Evolutionary conservation across 2,888 invertebrate genomes (phyloP), one percentile per base, ranked within the genome.

Genomic region (Tetranychus truncatus): DNA sequence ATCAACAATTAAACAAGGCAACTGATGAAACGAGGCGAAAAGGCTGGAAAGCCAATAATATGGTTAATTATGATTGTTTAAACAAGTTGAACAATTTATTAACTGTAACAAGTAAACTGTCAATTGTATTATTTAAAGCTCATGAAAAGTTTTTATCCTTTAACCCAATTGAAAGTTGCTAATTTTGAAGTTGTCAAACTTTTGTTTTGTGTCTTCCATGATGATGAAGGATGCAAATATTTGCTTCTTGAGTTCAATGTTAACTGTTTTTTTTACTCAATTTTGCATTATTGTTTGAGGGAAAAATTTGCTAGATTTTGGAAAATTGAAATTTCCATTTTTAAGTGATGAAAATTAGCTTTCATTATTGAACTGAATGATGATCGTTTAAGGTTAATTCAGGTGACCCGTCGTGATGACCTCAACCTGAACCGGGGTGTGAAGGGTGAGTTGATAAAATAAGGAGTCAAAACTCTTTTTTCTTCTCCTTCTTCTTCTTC

Each of bases 391-490:
- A 55, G 55, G 69, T 69, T 24, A 69, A 24, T 69, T 69, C 69
- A 11, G 69, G n/a, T n/a, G 69, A 69, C 21, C 69, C 69, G 34
- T n/a, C 34, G 69, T 69, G 69, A 20, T 69, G 69, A 69, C 69
- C 69, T 24, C 15, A 55, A 55, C 55, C 55, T 55, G 55, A 55
- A 55, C 55, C 55, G 55, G 55, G 55, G 55, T 55, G 55, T 55
- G 55, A 55, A 55, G 55, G 55, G 55, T 55, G 55, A 55, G 55
- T 6, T 15, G 55, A 55, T 55, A 55, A 55, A 55, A 55, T 9
- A 6, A 55, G 55, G 55, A 55, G 55, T 15, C 55, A 15, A 55
- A 55, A 55, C 9, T 69, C 69, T 24, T 69, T 69, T 24, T 18
- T 9, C n/a, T n/a, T n/a, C n/a, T 69, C 3, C 18, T 24, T 69